A percentile compares a stretch with the other conserved stretches of the same genome.
Evolutionary conservation across 2,888 invertebrate species (phyloP).

Genomic region (Harmothoe impar): DNA sequence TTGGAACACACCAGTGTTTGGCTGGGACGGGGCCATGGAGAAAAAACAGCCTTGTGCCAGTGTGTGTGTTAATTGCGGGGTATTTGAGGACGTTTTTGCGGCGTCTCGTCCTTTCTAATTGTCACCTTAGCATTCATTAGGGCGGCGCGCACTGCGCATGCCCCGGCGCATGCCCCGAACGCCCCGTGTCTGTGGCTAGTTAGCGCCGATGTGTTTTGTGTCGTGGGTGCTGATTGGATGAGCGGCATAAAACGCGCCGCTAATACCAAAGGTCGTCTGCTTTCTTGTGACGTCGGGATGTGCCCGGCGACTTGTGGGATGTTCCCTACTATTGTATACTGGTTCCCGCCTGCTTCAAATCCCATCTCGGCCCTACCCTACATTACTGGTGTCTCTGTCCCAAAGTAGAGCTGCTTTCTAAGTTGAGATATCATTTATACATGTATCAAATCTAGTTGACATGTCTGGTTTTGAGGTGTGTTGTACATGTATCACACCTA

Average conservation of each 20-base stretch:
- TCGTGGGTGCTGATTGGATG: constrained; percentile 26
- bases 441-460: too few species aligned
- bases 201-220: constrained; percentile 38
- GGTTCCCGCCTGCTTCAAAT: too few species aligned
- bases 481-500: too few species aligned
- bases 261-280: constrained; percentile 52
- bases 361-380: too few species aligned
- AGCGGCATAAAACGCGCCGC: neutral
- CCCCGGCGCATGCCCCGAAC: neutral
- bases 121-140: constrained; percentile 59
- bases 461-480: too few species aligned
- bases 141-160: constrained; percentile 25
- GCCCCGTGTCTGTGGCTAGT: constrained; percentile 11
- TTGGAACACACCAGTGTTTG: neutral
- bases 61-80: constrained; percentile 52
- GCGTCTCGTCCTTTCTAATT: constrained; percentile 22
- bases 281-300: constrained; percentile 28
- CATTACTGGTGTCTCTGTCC: too few species aligned
- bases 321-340: neutral
- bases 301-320: constrained; percentile 4
- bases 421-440: too few species aligned
- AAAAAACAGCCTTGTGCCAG: neutral
- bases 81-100: constrained; percentile 7
- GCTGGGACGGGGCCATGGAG: neutral
- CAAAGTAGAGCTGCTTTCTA: too few species aligned